Percentiles rank a stretch among this genome's conserved stretches.
These are phyloP conservation scores for Tor tambroides DNA, from an alignment of 2,113 vertebrate species.

Conservation along the genomic window DNA sequence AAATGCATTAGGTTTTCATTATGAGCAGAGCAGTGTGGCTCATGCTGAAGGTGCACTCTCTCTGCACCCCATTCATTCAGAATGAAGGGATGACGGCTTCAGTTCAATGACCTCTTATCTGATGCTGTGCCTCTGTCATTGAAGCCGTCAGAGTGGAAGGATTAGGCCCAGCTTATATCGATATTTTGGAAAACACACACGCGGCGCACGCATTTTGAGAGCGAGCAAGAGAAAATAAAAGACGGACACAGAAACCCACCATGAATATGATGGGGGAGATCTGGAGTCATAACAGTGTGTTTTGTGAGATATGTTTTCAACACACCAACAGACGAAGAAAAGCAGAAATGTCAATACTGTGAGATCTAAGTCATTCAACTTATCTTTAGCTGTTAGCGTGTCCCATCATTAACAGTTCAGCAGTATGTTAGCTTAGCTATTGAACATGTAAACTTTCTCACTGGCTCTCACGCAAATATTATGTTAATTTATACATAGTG, in stretches of 20 bases:
- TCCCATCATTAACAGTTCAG: constrained; percentile 58
- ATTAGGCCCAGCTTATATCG: constrained; percentile 77
- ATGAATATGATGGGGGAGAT: constrained; percentile 67
- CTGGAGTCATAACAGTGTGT: constrained; percentile 68
- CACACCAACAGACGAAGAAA: constrained; percentile 67
- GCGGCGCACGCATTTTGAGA: constrained; percentile 19
- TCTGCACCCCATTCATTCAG: constrained; percentile 78
- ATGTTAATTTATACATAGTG: neutral
- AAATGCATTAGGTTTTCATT: constrained; percentile 82
- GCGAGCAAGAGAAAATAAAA: constrained; percentile 50
- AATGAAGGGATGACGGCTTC: constrained; percentile 77
- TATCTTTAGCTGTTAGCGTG: constrained; percentile 61
- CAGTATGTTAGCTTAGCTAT: constrained; percentile 43
- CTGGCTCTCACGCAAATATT: neutral
- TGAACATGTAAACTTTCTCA: neutral
- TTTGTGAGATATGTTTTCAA: constrained; percentile 74
- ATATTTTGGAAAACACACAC: constrained; percentile 63
- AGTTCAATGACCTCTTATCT: constrained; percentile 82
- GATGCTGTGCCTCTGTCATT: constrained; percentile 76
- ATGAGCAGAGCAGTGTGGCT: constrained; percentile 71
- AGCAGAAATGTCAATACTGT: constrained; percentile 70
- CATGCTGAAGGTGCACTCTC: constrained; percentile 74
- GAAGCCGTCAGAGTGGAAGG: constrained; percentile 79
- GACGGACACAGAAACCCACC: constrained; percentile 33
- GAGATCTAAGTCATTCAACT: constrained; percentile 74